Base-by-base conservation (phyloP, 1,140 invertebrate genomes). In the Asobara japonica region DNA sequence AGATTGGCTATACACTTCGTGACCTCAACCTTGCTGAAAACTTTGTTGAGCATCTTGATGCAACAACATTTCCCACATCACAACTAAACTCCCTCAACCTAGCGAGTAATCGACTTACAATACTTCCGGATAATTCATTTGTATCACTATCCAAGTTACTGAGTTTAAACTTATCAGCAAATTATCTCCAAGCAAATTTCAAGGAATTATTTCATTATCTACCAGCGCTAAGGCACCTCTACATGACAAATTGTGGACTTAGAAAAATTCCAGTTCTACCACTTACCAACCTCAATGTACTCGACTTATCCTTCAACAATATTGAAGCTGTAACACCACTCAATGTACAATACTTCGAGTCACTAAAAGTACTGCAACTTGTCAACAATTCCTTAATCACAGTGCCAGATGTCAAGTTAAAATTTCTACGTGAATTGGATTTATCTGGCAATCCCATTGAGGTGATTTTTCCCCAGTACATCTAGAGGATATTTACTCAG, bases 151-250 rank as follows among this genome's bases (percentile, higher is more conserved):
- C 91, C 20, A 92, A 91, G 74, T 88, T 97, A 27, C 90, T 95
- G 51, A 91, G 90, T 74, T 84, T 97, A 69, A 94, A 96, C 83
- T 86, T 97, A 1, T 94, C 94, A 33, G 91, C 90, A 65, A 97
- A 97, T 84, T 88, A 90, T n/a, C 83, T 95, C 0, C 91, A 94
- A 74, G 94, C 94, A 41, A 96, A 96, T 85, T 95, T 95, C 79
- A 95, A 95, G 77, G 95, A 96, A 83, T 88, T 96, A n/a, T 95
- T 96, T 78, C 93, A 96, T 79, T 95, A 96, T 83, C 90, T 95
- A 13, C 94, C 94, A 30, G 92, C 93, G 74, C 87, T 96, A 29
- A 91, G 93, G 80, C 89, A 92, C 80, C 89, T 97, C 65, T 92
- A 91, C 81, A 85, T 96, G 74, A 91, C 92, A 51, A 91, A 90